phyloP scores from a whole-genome alignment of 2,888 invertebrate genomes.

The Yponomeuta evonymella region DNA sequence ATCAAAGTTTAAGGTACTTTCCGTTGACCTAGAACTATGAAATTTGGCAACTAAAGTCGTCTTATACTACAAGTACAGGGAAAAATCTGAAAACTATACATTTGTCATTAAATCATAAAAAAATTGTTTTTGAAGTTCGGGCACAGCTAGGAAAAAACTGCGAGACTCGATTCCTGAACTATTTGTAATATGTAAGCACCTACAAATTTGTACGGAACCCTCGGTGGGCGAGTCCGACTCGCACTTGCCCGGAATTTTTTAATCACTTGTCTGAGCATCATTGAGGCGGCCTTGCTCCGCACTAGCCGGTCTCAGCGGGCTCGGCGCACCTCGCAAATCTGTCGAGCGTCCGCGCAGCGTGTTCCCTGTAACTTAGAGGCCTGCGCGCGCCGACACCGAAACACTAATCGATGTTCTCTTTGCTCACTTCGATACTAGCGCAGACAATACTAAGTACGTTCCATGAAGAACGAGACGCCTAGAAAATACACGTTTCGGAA shows the following conservation, averaged over 20 bases:
- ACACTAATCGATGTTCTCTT: slow-evolving; percentile 26
- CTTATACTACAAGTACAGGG: no score
- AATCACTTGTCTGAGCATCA: background rate
- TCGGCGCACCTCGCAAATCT: slow-evolving; percentile 36
- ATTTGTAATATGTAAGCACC: no score
- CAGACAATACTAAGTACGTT: background rate
- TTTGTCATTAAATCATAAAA: no score
- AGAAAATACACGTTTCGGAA: background rate
- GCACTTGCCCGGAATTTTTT: background rate
- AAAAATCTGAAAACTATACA: no score
- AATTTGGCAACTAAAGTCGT: no score
- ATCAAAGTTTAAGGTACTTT: no score
- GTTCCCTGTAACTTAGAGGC: slow-evolving; percentile 27
- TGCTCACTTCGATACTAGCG: slow-evolving; percentile 8
- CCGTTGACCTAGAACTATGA: no score
- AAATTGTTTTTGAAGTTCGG: no score
- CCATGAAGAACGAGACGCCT: background rate
- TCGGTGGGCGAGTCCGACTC: no score
- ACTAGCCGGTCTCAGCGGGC: slow-evolving; percentile 18
- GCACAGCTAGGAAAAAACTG: no score
- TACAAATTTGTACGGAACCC: no score
- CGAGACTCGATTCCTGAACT: no score
- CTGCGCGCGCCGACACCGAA: slow-evolving; percentile 24
- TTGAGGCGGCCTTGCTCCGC: slow-evolving; percentile 29
- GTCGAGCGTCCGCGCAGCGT: slow-evolving; percentile 30